Evolutionary conservation across 2,797 vertebrate species (phyloP).

Genomic region (Uromys caudimaculatus): DNA sequence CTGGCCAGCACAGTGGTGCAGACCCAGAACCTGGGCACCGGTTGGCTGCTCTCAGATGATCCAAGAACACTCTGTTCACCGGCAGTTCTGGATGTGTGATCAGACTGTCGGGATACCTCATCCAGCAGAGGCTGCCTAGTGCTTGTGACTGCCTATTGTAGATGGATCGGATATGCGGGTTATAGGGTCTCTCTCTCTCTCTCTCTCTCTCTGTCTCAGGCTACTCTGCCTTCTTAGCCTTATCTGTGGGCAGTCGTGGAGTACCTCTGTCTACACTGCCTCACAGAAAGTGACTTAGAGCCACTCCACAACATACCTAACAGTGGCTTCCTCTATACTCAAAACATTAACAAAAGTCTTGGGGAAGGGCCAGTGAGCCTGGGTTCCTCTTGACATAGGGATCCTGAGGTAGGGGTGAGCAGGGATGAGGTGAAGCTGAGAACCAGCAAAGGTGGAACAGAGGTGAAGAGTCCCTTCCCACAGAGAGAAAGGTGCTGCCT

Average conservation of each 20-base stretch:
- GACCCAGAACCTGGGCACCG: not conserved
- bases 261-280: not conserved
- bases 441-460: not conserved
- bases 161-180: fast-evolving
- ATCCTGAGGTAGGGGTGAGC: not conserved
- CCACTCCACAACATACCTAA: fast-evolving
- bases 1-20: not conserved
- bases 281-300: not conserved
- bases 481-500: fast-evolving
- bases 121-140: fast-evolving
- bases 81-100: not conserved
- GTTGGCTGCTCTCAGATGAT: not conserved
- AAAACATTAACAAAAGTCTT: no score
- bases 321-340: fast-evolving
- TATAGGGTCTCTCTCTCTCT: no score
- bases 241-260: fast-evolving
- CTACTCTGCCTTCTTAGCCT: fast-evolving
- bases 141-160: not conserved
- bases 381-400: not conserved
- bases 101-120: fast-evolving
- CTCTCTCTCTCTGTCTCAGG: not conserved
- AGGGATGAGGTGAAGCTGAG: not conserved
- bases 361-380: not conserved
- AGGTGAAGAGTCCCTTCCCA: not conserved
- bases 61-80: conserved; percentile 39